Evolutionary conservation across 2,888 invertebrate genomes (phyloP), one percentile per base, ranked within the genome.

Genomic region (Chaitophorus viminalis): DNA sequence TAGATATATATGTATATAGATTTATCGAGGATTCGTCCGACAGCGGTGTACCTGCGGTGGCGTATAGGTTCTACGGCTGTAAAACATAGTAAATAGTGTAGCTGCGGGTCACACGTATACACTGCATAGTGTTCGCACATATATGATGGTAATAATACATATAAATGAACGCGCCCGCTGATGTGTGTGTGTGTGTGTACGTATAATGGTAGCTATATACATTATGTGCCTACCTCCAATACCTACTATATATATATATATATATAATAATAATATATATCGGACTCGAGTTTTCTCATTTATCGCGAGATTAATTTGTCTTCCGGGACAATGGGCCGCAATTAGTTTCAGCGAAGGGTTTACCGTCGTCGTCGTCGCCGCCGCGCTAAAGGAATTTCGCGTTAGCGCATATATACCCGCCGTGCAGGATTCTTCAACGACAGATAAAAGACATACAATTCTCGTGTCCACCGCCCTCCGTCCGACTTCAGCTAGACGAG

Each of bases 271-370:
- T n/a, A n/a, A 11, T n/a, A 68, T 11, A 29, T 29, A 29, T 70
- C 17, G 83, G 5, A 52, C 21, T 29, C n/a, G 52, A 79, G 74
- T 74, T 87, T 87, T 87, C 79, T 87, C 86, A 72, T 79, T 79
- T 87, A 87, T 87, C 74, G 86, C 60, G 86, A 87, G 86, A 87
- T 87, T 87, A 87, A 87, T 87, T 87, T 74, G 86, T 87, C 86
- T 87, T 87, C 79, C 79, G 39, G 86, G 54, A 87, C 86, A 79
- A 87, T 87, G 79, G 79, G 72, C 78, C 39, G 86, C 86, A 79
- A 87, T 87, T 87, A 87, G 60, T 87, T 87, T 87, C 70, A 33
- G 72, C 72, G 72, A 79, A 72, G 86, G 86, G 77, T 68, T 77
- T 78, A 84, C 36, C 68, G 81, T 21, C 33, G 33, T n/a, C 75